Evolutionary conservation across 2,797 vertebrate species (phyloP), one percentile per base, ranked within the genome.

Genomic region (Poliocrania exsul): DNA sequence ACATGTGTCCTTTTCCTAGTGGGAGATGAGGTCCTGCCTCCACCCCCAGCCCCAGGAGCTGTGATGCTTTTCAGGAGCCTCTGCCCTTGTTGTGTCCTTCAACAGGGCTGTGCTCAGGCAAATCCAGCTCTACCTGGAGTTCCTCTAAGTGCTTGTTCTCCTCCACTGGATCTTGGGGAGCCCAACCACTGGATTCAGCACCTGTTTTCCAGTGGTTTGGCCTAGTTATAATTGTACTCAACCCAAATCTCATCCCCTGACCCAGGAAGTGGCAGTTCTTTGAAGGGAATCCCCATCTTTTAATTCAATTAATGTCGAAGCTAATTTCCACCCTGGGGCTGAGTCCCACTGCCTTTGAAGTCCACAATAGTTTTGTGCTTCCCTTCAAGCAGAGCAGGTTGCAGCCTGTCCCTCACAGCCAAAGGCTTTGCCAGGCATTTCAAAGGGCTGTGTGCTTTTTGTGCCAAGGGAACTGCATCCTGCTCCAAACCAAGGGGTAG

Each of bases 281-380:
- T n/a, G 79, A 95, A 96, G 91, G 93, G 91, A 95, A 93, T 86
- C 87, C 77, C 92, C 85, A 47, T 91, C 66, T 92, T 75, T 78
- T 93, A 93, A 93, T 94, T 94, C 82, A 93, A 86, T 93, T 92
- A 95, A 92, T 67, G 80, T 28, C 33, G 81, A 53, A 91, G 62
- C 73, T 90, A 79, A 96, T 96, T 96, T 91, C 77, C 69, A 69
- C 50, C 95, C 94, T 8, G 77, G 54, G 92, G 93, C 94, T 46
- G 61, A 81, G 87, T 86, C 87, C 81, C 49, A 13, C 44, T 91
- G 69, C 89, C 92, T 97, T 96, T 97, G 94, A 96, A 97, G 94
- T 95, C 92, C 69, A 7, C 75, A 93, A 86, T 33, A 74, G 86
- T 92, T 82, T 51, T 88, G 85, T 69, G 70, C 64, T 92, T 86